Conservation (phyloP, 2,797 vertebrate species). For the Onychomys arenicola region DNA sequence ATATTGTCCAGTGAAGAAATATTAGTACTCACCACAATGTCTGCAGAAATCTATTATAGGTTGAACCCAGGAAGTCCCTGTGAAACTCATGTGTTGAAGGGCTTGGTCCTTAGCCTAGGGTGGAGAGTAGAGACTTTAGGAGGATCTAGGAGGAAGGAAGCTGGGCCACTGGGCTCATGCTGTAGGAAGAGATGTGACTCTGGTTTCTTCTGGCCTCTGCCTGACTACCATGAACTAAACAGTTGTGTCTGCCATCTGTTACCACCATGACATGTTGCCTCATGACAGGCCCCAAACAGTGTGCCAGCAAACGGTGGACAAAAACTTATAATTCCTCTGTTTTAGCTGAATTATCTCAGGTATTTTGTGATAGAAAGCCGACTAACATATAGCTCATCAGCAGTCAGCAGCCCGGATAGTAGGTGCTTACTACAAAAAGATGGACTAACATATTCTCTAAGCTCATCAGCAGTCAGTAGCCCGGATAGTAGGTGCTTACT, state of each 20-base stretch:
- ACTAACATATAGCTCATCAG: background rate
- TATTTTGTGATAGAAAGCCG: background rate
- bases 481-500: background rate
- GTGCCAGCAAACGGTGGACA: background rate
- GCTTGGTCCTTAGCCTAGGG: background rate
- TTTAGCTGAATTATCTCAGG: background rate
- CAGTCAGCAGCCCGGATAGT: background rate
- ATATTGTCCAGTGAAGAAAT: background rate
- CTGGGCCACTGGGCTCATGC: background rate
- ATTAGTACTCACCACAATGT: background rate
- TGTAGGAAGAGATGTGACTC: background rate
- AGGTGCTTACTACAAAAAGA: background rate
- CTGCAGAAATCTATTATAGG: constrained; percentile 21
- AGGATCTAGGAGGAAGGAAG: background rate
- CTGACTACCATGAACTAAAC: background rate
- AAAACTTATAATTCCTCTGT: background rate
- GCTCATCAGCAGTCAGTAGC: background rate
- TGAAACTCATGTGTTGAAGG: background rate
- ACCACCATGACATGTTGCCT: background rate
- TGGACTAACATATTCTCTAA: background rate
- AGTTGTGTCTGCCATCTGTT: background rate
- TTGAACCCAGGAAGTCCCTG: background rate
- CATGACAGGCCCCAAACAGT: background rate
- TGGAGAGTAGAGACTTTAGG: background rate
- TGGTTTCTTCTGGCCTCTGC: background rate